Base-by-base conservation (phyloP, 1,140 invertebrate species). In the Microplitis demolitor region DNA sequence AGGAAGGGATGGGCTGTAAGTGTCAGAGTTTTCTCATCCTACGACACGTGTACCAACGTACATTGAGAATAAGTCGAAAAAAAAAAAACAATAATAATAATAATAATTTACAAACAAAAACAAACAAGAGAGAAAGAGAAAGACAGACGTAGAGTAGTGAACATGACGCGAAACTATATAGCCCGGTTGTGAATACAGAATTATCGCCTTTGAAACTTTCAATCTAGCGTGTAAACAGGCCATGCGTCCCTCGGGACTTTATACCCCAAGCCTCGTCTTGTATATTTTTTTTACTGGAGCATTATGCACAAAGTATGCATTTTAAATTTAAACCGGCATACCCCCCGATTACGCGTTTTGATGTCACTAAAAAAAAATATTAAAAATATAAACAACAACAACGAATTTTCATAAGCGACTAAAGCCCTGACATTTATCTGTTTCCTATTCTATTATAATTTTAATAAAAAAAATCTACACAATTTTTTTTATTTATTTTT, bases 181-280 rank as follows among this genome's bases (percentile, higher is more conserved):
- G 69, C 75, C 73, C 63, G 74, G 76, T 74, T 77, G 74, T 75
- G 71, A 72, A 76, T 75, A 77, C 67, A 72, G 70, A 81, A 83
- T 83, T 81, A 83, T 80, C 79, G 76, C 75, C 74, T 68, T 74
- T 76, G 71, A 77, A 83, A 83, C 77, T 82, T 82, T 80, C 81
- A 80, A 83, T 81, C 80, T 82, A 78, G 69, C 66, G 53, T 68
- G 74, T 71, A 77, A 69, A 79, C 74, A 75, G 75, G 75, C 73
- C 71, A 62, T 63, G 71, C 69, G 62, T 60, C 71, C 63, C 78
- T 67, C 60, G 72, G 72, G 78, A 77, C 63, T 73, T 56, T 34
- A 24, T 66, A 45, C 69, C 31, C 62, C 33, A 13, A 13, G 13
- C 54, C 61, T 66, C 39, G 61, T 64, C 39, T 24, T 70, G 3